These are phyloP conservation scores for Papilio demoleus DNA, from an alignment of 2,888 invertebrate species.

Conservation along the genomic window DNA sequence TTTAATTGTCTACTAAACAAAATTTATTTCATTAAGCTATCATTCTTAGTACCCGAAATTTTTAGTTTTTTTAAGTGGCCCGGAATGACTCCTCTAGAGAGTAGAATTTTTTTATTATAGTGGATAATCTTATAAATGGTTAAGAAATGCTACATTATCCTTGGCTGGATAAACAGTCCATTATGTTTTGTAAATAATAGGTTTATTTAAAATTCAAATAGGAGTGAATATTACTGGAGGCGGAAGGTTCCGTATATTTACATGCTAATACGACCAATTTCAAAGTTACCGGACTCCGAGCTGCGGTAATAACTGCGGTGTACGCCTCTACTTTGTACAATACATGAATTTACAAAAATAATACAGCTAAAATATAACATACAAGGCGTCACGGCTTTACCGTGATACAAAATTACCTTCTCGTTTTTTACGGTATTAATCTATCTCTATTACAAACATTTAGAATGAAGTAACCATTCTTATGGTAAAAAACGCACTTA, in stretches of 20 bases:
- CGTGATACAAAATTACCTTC: no score
- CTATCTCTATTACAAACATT: no score
- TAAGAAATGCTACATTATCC: not conserved
- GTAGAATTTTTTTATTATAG: no score
- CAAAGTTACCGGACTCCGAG: constrained; percentile 11
- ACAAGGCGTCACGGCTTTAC: no score
- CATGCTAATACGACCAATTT: constrained; percentile 14
- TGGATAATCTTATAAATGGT: not conserved
- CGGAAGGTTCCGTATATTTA: constrained; percentile 16
- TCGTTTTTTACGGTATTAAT: no score
- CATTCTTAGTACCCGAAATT: no score
- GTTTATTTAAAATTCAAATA: constrained; percentile 17
- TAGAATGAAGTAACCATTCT: no score
- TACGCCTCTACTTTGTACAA: not conserved
- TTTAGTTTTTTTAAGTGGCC: no score
- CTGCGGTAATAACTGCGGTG: constrained; percentile 1
- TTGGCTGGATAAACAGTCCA: not conserved
- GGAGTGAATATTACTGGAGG: not conserved
- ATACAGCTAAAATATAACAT: not conserved
- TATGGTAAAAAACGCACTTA: no score
- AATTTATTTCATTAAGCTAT: no score
- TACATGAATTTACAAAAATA: not conserved
- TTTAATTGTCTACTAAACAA: no score
- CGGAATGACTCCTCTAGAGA: no score
- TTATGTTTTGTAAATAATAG: constrained; percentile 15